These are phyloP conservation scores for Napeogenes sylphis DNA, from an alignment of 2,888 invertebrate genomes.

Conservation along the genomic window DNA sequence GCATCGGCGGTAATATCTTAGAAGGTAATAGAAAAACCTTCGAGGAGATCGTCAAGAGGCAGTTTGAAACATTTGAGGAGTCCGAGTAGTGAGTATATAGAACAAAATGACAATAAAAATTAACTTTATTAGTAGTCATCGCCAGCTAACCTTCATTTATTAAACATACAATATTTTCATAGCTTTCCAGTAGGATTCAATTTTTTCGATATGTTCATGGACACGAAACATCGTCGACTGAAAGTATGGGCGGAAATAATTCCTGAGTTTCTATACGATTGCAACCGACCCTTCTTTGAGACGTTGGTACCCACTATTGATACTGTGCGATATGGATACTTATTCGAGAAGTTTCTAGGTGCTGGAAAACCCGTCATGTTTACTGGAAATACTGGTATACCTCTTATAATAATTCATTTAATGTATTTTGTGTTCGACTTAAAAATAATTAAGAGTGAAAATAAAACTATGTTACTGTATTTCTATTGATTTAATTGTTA, in stretches of 20 bases:
- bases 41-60: constrained; percentile 82
- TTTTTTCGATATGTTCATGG: constrained; percentile 87
- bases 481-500: too few species aligned
- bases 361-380: constrained; percentile 88
- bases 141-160: too few species aligned
- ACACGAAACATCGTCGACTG: constrained; percentile 82
- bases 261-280: constrained; percentile 84
- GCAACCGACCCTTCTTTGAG: constrained; percentile 88
- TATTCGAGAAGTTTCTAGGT: constrained; percentile 85
- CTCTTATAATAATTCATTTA: not conserved
- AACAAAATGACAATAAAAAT: constrained; percentile 10
- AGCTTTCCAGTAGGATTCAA: constrained; percentile 83
- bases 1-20: constrained; percentile 89
- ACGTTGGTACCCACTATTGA: constrained; percentile 94
- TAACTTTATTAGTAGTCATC: not conserved
- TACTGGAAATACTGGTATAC: constrained; percentile 90
- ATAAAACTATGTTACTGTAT: too few species aligned
- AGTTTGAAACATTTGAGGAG: constrained; percentile 84
- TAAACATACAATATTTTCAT: not conserved
- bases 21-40: constrained; percentile 83
- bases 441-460: too few species aligned
- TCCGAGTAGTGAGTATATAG: constrained; percentile 69
- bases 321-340: constrained; percentile 90
- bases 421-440: too few species aligned
- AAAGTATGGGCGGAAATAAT: constrained; percentile 89